Conservation (phyloP, 2,797 vertebrate genomes). For the Tokudaia tokunoshimensis region DNA sequence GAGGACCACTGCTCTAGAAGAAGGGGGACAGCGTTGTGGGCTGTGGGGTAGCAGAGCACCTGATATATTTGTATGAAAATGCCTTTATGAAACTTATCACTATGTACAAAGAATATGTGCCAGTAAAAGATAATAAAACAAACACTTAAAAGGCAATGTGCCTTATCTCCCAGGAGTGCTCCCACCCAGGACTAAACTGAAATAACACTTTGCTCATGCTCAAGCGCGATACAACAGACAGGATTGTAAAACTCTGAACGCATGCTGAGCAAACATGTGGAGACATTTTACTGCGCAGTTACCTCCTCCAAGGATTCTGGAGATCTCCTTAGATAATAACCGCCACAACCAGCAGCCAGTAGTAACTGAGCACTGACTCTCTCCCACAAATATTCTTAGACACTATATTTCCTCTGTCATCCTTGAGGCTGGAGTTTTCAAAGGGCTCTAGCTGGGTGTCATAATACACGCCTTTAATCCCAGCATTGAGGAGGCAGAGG, state of each 20-base stretch:
- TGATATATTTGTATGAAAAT: not conserved
- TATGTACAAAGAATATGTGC: not conserved
- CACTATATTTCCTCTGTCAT: not conserved
- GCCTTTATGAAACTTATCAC: not conserved
- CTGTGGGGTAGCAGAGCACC: too few species aligned
- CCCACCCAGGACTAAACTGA: not conserved
- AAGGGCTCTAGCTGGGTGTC: not conserved
- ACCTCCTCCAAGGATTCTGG: slow-evolving; percentile 2
- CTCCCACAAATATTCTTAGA: not conserved
- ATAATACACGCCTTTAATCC: not conserved
- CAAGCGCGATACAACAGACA: not conserved
- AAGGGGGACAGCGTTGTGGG: not conserved
- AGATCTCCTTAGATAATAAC: slow-evolving; percentile 27
- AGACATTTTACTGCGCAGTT: slow-evolving; percentile 26
- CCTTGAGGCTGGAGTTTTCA: not conserved
- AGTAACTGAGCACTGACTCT: slow-evolving; percentile 28
- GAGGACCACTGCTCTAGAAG: not conserved
- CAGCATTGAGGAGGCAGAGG: not conserved
- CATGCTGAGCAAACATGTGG: slow-evolving; percentile 7
- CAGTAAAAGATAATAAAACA: not conserved
- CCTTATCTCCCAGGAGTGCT: not conserved
- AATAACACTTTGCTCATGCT: not conserved
- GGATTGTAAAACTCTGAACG: slow-evolving; percentile 11
- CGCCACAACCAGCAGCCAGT: not conserved
- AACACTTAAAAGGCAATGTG: not conserved